These are phyloP conservation scores for Ianthella basta DNA, from an alignment of 37 sponge, comb jelly and placozoan species.

Conservation along the genomic window DNA sequence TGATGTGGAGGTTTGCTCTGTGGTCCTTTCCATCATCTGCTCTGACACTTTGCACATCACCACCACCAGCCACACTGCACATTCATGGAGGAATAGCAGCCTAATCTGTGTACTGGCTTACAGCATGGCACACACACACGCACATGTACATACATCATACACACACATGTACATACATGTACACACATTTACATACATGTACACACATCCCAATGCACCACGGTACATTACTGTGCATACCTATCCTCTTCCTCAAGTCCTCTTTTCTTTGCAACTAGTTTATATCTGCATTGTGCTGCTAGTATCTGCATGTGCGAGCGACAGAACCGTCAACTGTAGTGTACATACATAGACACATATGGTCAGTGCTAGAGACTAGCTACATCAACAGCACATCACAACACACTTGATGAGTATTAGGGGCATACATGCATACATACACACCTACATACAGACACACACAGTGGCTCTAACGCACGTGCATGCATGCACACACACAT, in stretches of 20 bases:
- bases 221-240: neutral
- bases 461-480: no score
- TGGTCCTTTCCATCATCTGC: slow-evolving; percentile 16
- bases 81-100: no score
- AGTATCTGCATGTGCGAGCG: slow-evolving; percentile 3
- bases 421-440: no score
- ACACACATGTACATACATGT: neutral
- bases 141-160: neutral
- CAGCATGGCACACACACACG: no score
- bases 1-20: slow-evolving; percentile 11
- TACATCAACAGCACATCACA: no score
- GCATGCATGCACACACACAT: no score
- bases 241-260: neutral
- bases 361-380: no score
- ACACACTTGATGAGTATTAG: no score
- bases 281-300: slow-evolving; percentile 33
- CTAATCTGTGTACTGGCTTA: no score
- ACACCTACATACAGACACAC: no score
- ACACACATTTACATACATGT: neutral
- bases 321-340: neutral
- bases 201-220: neutral
- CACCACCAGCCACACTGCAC: no score
- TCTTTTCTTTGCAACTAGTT: slow-evolving; percentile 43
- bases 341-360: no score
- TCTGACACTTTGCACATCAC: neutral